A percentile compares a stretch with the other conserved stretches of the same genome.
These are phyloP conservation scores for Columba livia DNA, from an alignment of 2,113 vertebrate species.

Conservation along the genomic window DNA sequence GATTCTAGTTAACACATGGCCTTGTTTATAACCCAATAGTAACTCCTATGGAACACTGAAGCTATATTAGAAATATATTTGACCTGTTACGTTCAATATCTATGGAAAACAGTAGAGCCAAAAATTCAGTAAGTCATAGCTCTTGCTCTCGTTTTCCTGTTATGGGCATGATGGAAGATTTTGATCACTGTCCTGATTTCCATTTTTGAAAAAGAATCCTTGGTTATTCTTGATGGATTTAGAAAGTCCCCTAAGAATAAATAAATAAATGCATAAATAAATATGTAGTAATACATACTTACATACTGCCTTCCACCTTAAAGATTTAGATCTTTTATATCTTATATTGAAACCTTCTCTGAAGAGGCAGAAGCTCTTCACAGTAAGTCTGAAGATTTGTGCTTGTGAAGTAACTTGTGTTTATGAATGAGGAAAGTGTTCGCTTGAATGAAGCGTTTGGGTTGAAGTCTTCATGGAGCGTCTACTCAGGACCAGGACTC, in stretches of 20 bases:
- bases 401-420: background rate
- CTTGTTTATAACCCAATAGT: background rate
- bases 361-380: background rate
- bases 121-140: background rate
- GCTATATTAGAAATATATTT: background rate
- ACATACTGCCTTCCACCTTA: background rate
- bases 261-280: background rate
- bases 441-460: background rate
- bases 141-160: background rate
- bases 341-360: background rate
- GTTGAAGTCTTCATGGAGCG: background rate
- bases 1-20: background rate
- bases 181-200: background rate
- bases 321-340: background rate
- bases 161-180: accelerated
- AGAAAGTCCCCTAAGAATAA: background rate
- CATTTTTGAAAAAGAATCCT: background rate
- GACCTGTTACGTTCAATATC: background rate
- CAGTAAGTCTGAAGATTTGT: background rate
- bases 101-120: background rate
- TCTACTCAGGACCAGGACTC: background rate
- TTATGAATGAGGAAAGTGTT: background rate
- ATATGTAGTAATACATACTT: background rate
- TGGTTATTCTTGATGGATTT: background rate
- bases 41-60: background rate